A percentile compares a stretch with the other conserved stretches of the same genome.
These are phyloP conservation scores for Diplodus sargus DNA, from an alignment of 2,797 vertebrate species.

Conservation along the genomic window DNA sequence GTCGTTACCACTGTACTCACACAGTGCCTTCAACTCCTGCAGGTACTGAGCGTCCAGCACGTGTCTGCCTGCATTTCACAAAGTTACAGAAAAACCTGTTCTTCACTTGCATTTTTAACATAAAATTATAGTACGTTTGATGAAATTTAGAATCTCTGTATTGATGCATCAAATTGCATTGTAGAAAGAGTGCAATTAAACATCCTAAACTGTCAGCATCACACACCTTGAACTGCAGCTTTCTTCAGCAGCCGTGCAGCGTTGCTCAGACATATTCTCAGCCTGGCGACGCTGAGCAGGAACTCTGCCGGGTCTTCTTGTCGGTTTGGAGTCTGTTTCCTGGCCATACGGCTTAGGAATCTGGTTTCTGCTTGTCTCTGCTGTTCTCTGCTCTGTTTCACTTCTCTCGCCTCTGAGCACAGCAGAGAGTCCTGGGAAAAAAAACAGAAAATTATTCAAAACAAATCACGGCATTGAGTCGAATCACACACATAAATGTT, in stretches of 20 bases:
- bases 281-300: slow-evolving; percentile 75
- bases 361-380: slow-evolving; percentile 37
- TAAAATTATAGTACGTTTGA: not conserved
- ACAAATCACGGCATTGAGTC: not conserved
- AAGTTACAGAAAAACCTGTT: not conserved
- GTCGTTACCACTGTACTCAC: slow-evolving; percentile 71
- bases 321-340: slow-evolving; percentile 67
- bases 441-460: not conserved
- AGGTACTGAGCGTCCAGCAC: slow-evolving; percentile 57
- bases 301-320: slow-evolving; percentile 78
- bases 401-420: slow-evolving; percentile 47
- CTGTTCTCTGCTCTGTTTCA: slow-evolving; percentile 15
- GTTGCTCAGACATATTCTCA: slow-evolving; percentile 73
- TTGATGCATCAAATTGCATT: not conserved
- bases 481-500: not conserved
- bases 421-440: slow-evolving; percentile 77
- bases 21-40: slow-evolving; percentile 76
- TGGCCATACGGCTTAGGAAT: slow-evolving; percentile 78
- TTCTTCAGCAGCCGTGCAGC: slow-evolving; percentile 71
- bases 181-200: too few species aligned
- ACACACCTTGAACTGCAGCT: slow-evolving; percentile 44
- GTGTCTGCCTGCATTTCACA: slow-evolving; percentile 3
- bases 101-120: not conserved
- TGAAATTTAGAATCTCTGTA: not conserved
- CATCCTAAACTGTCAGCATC: too few species aligned